Base-by-base conservation (phyloP, 2,113 vertebrate species). In the Bubo scandiacus region DNA sequence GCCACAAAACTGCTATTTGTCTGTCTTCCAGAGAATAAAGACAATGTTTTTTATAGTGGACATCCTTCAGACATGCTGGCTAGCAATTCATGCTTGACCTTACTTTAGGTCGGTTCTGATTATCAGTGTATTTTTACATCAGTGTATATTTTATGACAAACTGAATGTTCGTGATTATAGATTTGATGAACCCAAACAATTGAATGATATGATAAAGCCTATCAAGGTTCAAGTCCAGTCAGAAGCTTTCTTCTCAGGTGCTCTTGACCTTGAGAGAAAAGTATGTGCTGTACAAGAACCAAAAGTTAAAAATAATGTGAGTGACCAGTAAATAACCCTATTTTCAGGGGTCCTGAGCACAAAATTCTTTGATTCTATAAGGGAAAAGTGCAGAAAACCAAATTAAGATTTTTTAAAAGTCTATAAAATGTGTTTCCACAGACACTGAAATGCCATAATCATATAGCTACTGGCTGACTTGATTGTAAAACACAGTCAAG, bases 401-500 rank as follows among this genome's bases (percentile, higher is more conserved):
- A 86, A 58, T 9, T 25, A 43, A 83, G 29, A 21, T 58, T n/a
- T 92, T 77, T 90, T 66, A 9, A 36, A 94, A 61, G 42, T 58
- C 67, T 77, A 14, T 45, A 66, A 88, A 91, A 82, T 73, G 5
- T 72, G 5, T 92, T 95, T 86, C 49, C 22, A 70, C 54, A 63
- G 45, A 70, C 29, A 86, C 18, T 71, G 75, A 93, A 93, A 90
- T 74, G 34, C 22, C n/a, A 80, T 93, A 83, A 85, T 88, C 79
- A 30, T 77, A 73, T 42, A 93, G 63, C 42, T 90, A 38, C 81
- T 88, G 79, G 15, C 38, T 93, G 67, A 93, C 51, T 38, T 79
- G 61, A 89, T 90, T 96, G 88, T n/a, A 96, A 86, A 88, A 73
- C 43, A 84, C 36, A 92, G 49, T 62, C 40, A 92, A 75, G 45